Base-by-base conservation (phyloP, 2,888 invertebrate species). In the Nezara viridula region DNA sequence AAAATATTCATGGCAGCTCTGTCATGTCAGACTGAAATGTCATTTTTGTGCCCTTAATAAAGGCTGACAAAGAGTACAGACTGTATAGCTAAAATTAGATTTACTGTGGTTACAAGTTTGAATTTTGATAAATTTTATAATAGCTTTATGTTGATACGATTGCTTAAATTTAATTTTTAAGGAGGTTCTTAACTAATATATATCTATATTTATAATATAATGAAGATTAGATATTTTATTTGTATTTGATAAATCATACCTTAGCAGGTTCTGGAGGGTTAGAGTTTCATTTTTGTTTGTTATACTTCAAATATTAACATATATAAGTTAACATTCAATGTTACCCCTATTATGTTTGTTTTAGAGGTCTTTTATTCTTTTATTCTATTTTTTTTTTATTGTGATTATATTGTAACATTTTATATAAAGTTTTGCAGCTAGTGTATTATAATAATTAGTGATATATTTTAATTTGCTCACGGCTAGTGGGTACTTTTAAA, bases 11-110 rank as follows among this genome's bases (percentile, higher is more conserved):
- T 73, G 66, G n/a, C 88, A 40, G 14, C 40, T 32, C 21, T 37
- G 73, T 88, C 47, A 49, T 88, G 73, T 27, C 47, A 88, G 88
- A 88, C 88, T 88, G 88, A 88, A 88, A 40, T 49, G 40, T 66
- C 88, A 88, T 88, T 89, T 89, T 77, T 52, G 89, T 89, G 89
- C 85, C 89, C 89, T 89, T 89, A 89, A 47, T 47, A 27, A 89
- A 89, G 89, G 89, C 89, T 89, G 89, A 89, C 86, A 86, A 66
- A 86, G 89, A 89, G 89, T 50, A 89, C 86, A 89, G 89, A 89
- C 89, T 89, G 89, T 60, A 60, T 52, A 86, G 55, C 89, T 86
- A 81, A 86, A 89, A 85, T 89, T 89, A 86, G 86, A 89, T 52
- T 89, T 89, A 73, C 60, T 86, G 44, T 60, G 66, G 88, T 88